Base-by-base conservation (phyloP, 2,113 vertebrate species). In the Pedetes capensis region DNA sequence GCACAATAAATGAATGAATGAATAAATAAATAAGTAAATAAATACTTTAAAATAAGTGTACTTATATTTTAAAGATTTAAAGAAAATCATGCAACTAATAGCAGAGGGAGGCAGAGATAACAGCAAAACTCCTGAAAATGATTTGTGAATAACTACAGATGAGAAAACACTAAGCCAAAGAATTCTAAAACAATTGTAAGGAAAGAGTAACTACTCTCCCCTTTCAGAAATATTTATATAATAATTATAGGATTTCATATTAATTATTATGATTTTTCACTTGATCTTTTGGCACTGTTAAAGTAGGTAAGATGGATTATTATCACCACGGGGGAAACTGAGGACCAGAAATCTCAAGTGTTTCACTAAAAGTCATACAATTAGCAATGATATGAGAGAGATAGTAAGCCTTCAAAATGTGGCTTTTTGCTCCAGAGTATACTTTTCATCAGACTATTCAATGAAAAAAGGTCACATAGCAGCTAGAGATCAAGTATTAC, bases 21-120 rank as follows among this genome's bases (percentile, higher is more conserved):
- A n/a, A n/a, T n/a, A n/a, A n/a, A n/a, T n/a, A n/a, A n/a, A n/a
- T n/a, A n/a, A n/a, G n/a, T n/a, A n/a, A n/a, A n/a, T n/a, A n/a
- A n/a, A n/a, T n/a, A n/a, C n/a, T n/a, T n/a, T 42, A 90, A 93
- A 83, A 90, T 76, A 59, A 32, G 39, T 53, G 2, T 68, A 39
- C 92, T 66, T 69, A 32, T 74, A 74, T 79, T 79, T 95, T 89
- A 61, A 71, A 71, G 6, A 93, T 87, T 72, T 88, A 51, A 76
- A 86, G 84, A 85, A 84, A 87, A 42, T 11, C 25, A 22, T 87
- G n/a, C 66, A 80, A 84, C 53, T 83, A 91, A 76, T 16, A 51
- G 47, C 51, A 53, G 0, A 8, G 42, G 6, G n/a, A 91, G 42
- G 18, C 74, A 90, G 91, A 64, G 29, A 80, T 34, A 82, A 69